phyloP scores from a whole-genome alignment of 2,113 vertebrate genomes.

The Ranitomeya imitator region DNA sequence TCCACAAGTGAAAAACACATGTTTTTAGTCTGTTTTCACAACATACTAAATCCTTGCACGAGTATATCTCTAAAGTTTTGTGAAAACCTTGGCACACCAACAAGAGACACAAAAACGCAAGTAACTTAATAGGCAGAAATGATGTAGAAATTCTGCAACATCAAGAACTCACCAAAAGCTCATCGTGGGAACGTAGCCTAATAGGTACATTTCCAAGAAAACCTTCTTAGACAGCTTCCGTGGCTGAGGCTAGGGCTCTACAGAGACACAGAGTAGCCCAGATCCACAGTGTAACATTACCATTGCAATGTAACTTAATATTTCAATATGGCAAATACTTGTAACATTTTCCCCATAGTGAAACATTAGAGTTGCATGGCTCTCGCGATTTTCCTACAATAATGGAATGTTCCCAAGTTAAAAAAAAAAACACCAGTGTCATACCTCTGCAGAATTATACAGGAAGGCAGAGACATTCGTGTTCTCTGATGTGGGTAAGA shows the following conservation, averaged over 20 bases:
- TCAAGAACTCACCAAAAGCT: too few relatives aligned
- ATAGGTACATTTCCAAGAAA: background rate
- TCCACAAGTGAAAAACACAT: too few relatives aligned
- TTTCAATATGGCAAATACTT: background rate
- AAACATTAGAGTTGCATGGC: background rate
- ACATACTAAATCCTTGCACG: too few relatives aligned
- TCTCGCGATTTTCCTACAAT: background rate
- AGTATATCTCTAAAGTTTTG: too few relatives aligned
- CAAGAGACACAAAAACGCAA: too few relatives aligned
- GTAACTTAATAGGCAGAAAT: too few relatives aligned
- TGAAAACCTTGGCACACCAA: too few relatives aligned
- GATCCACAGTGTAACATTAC: background rate
- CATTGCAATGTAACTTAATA: background rate
- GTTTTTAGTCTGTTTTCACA: too few relatives aligned
- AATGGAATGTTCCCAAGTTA: background rate
- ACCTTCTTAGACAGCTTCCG: background rate
- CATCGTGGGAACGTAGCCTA: too few relatives aligned
- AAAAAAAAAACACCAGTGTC: background rate
- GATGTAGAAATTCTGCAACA: too few relatives aligned
- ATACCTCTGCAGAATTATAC: background rate
- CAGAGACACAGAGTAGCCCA: background rate
- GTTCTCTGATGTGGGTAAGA: background rate
- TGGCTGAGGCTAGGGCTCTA: background rate
- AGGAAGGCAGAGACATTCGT: background rate
- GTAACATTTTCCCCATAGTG: background rate